phyloP scores from a whole-genome alignment of 2,888 invertebrate genomes.

The Athrips mouffetella region DNA sequence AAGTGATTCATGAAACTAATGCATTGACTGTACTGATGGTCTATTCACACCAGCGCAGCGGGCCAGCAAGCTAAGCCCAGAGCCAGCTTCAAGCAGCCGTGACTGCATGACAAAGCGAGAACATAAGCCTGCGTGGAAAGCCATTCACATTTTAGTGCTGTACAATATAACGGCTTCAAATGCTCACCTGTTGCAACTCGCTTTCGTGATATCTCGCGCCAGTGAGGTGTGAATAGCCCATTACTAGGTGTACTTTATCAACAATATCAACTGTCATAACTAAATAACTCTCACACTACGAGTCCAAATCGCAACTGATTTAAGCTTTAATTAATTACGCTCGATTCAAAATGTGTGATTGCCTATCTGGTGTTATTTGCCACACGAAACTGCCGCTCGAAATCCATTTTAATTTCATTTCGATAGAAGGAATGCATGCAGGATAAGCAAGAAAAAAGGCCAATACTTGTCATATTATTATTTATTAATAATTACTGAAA shows the following conservation, averaged over 20 bases:
- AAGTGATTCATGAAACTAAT: neutral
- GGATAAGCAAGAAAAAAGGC: slow-evolving; percentile 73
- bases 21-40: neutral
- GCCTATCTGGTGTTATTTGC: slow-evolving; percentile 6
- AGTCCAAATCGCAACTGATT: slow-evolving; percentile 6
- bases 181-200: slow-evolving; percentile 8
- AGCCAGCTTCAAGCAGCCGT: neutral
- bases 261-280: slow-evolving; percentile 7
- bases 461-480: slow-evolving; percentile 64
- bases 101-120: slow-evolving; percentile 7
- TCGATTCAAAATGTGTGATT: neutral
- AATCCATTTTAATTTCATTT: slow-evolving; percentile 15
- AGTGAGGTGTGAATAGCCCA: slow-evolving; percentile 17
- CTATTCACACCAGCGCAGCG: slow-evolving; percentile 14
- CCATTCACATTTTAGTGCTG: slow-evolving; percentile 7
- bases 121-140: slow-evolving; percentile 10
- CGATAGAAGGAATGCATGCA: slow-evolving; percentile 44
- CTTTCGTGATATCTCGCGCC: neutral
- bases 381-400: slow-evolving; percentile 3
- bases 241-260: neutral
- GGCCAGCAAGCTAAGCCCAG: neutral
- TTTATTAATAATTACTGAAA: slow-evolving; percentile 70
- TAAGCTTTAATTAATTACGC: neutral
- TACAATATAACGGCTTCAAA: neutral
- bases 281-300: slow-evolving; percentile 8